Evolutionary conservation across 2,797 vertebrate genomes (phyloP), one percentile per base, ranked within the genome.

Genomic region (Sebastes kiyomatsui): DNA sequence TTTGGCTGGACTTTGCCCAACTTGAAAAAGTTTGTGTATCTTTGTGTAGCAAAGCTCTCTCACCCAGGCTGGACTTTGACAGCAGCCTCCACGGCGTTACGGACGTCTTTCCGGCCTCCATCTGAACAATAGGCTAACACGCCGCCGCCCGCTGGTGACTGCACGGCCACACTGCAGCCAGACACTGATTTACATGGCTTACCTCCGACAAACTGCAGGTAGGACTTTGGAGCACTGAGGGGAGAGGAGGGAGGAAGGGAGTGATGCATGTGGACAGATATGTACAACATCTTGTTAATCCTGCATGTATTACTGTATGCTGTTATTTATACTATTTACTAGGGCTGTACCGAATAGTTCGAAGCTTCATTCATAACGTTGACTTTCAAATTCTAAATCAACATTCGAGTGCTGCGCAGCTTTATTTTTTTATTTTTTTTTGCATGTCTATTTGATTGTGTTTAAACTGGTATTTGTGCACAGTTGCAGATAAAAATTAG

Each of bases 1-100:
- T 22, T 52, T 8, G 4, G 38, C 12, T 27, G 25, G 20, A 52
- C 42, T 49, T 49, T 8, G 25, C 25, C 25, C 27, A 60, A 68
- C 52, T 7, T 18, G 23, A 13, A 7, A 56, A 2, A 9, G n/a
- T 14, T 6, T 59, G 2, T 66, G 12, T 46, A 1, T 56, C 1
- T 64, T 4, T 42, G 16, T 67, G 12, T 32, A 7, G 5, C 8
- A 20, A 14, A 33, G 23, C 33, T 20, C 93, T 92, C 90, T 92
- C 89, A 98, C 97, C 96, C 92, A 0, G 96, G 90, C 27, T 96
- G 95, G 11, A 96, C 96, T 92, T 97, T 97, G 78, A 93, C 89
- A 2, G 97, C 97, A 0, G 96, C 95, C 80, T 98, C 97, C 77
- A 98, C 97, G 0, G 97, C 97, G 0, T 95, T 96, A 0, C 95